phyloP scores from a whole-genome alignment of 1,140 invertebrate species.

The Spodoptera litura region DNA sequence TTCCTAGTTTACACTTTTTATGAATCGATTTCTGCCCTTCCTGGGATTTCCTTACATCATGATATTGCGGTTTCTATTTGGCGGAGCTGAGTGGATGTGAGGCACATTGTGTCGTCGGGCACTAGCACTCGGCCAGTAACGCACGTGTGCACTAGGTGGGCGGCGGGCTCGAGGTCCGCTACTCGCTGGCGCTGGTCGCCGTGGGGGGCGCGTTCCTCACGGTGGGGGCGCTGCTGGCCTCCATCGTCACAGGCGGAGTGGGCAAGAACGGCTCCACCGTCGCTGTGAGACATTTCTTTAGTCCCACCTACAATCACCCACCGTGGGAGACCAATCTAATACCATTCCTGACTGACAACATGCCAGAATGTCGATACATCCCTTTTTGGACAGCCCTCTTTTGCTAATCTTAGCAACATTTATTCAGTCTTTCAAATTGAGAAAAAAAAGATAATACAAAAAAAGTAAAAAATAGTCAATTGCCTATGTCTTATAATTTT shows the following conservation, averaged over 20 bases:
- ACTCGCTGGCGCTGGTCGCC: slow-evolving; percentile 90
- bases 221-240: slow-evolving; percentile 89
- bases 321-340: slow-evolving; percentile 9
- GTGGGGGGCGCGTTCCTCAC: slow-evolving; percentile 89
- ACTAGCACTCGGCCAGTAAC: slow-evolving; percentile 12
- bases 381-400: too few species aligned
- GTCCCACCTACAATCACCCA: slow-evolving; percentile 17
- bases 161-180: slow-evolving; percentile 89
- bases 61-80: slow-evolving; percentile 15
- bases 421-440: neutral
- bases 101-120: slow-evolving; percentile 3
- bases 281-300: slow-evolving; percentile 89
- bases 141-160: slow-evolving; percentile 68
- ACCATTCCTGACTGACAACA: neutral
- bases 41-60: neutral
- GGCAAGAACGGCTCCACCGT: slow-evolving; percentile 98
- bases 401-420: too few species aligned
- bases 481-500: neutral
- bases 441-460: neutral
- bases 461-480: neutral
- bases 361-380: neutral
- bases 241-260: slow-evolving; percentile 96
- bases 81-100: slow-evolving; percentile 7
- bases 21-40: neutral
- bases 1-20: too few species aligned